phyloP scores from a whole-genome alignment of 2,888 invertebrate genomes.

The Tinea semifulvella region DNA sequence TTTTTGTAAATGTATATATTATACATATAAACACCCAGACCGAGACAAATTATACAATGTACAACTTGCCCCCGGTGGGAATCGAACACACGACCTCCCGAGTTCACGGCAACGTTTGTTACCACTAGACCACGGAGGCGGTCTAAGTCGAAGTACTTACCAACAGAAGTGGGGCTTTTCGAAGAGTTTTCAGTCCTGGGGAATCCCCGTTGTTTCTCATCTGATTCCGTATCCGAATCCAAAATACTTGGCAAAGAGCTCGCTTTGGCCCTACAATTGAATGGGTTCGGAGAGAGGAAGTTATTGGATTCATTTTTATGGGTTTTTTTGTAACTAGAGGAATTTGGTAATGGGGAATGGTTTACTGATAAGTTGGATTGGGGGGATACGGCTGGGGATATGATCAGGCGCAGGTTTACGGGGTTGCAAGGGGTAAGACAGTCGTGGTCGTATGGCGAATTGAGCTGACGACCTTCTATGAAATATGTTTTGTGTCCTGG shows the following conservation, averaged over 20 bases:
- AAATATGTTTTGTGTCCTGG: slow-evolving; percentile 87
- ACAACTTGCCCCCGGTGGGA: too few relatives aligned
- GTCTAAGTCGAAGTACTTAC: too few relatives aligned
- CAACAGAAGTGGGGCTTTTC: slow-evolving; percentile 74
- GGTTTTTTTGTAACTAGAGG: slow-evolving; percentile 24
- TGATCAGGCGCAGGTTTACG: slow-evolving; percentile 65
- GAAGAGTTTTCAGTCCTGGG: slow-evolving; percentile 58
- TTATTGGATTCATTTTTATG: slow-evolving; percentile 50
- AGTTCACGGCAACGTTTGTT: too few relatives aligned
- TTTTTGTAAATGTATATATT: too few relatives aligned
- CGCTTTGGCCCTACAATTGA: slow-evolving; percentile 69
- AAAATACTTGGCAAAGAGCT: slow-evolving; percentile 85
- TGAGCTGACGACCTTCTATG: slow-evolving; percentile 77
- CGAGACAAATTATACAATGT: too few relatives aligned
- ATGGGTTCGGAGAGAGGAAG: slow-evolving; percentile 67
- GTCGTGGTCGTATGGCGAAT: slow-evolving; percentile 50
- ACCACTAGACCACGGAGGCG: too few relatives aligned
- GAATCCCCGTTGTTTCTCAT: slow-evolving; percentile 53
- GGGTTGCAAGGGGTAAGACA: slow-evolving; percentile 51
- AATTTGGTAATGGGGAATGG: slow-evolving; percentile 37
- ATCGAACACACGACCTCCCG: too few relatives aligned
- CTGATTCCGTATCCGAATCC: slow-evolving; percentile 77
- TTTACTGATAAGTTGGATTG: slow-evolving; percentile 46
- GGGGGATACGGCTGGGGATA: slow-evolving; percentile 67
- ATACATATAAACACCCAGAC: too few relatives aligned